Conservation (phyloP, 2,797 vertebrate species). For the Poeciliopsis presidionis region DNA sequence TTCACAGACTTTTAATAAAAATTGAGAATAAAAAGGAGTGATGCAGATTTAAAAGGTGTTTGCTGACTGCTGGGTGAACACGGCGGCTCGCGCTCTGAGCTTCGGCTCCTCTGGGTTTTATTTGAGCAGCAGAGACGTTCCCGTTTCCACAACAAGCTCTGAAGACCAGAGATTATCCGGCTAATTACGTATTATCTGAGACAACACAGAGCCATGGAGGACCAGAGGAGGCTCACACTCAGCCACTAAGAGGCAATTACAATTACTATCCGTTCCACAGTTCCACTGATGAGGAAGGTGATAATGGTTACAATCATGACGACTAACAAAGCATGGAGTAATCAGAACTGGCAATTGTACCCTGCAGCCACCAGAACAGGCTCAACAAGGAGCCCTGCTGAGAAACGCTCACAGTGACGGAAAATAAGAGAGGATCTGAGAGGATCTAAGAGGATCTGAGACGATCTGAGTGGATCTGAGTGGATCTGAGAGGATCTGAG, state of each 20-base stretch:
- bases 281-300: conserved; percentile 68
- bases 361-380: conserved; percentile 53
- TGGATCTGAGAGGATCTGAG: background rate
- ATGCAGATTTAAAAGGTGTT: background rate
- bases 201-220: conserved; percentile 52
- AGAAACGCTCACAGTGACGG: conserved; percentile 36
- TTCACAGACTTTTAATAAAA: background rate
- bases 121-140: conserved; percentile 13
- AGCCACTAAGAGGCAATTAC: conserved; percentile 68
- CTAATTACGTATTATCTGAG: conserved; percentile 71
- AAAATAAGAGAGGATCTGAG: conserved; percentile 32
- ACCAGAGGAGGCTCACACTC: conserved; percentile 54
- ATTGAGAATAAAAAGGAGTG: background rate
- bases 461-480: background rate
- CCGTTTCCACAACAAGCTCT: conserved; percentile 51
- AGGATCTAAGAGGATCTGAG: background rate
- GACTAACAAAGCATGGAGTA: conserved; percentile 66
- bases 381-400: conserved; percentile 59
- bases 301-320: conserved; percentile 70
- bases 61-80: background rate
- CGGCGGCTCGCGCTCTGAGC: too few species aligned
- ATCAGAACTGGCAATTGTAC: conserved; percentile 65
- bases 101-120: background rate
- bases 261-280: conserved; percentile 68
- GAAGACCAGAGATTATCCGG: conserved; percentile 63